Base-by-base conservation (phyloP, 2,113 vertebrate genomes). In the Lepus europaeus region DNA sequence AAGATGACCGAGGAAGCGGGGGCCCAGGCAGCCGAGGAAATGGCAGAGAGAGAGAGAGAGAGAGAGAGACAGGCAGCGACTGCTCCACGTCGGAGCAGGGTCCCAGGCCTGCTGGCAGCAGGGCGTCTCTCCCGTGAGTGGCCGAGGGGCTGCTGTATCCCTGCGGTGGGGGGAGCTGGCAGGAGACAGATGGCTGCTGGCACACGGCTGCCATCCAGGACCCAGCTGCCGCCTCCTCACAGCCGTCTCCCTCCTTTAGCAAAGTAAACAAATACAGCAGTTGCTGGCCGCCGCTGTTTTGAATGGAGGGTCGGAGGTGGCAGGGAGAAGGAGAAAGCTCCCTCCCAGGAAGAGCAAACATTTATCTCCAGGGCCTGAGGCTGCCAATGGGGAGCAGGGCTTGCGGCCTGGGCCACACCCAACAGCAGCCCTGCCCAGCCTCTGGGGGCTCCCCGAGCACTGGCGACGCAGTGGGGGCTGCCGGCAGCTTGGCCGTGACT, bases 221-320 rank as follows among this genome's bases (percentile, higher is more conserved):
- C 73, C 68, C 78, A 85, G 93, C 94, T 93, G 95, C 92, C 4
- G 1, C 64, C 78, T 79, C 81, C 72, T 23, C 0, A 0, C 20
- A 72, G 84, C 70, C 0, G 3, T 22, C 70, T 82, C 74, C 74
- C 77, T 92, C 69, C 73, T 20, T 4, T 10, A 10, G 73, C 94
- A 56, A 86, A 96, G 93, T 79, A 93, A 97, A 96, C 53, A 97
- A 91, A 95, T 20, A 83, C 94, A 70, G 81, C 13, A 22, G 80
- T 80, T 39, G 76, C 68, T 83, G 92, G 77, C 85, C 33, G 91
- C 5, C 33, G 91, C 89, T 63, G 53, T 19, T 87, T 70, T 25
- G 49, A 59, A 33, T 7, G 53, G 74, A 36, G 31, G 14, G 16
- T 0, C n/a, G 14, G 29, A 27, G 70, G 70, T 14, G 45, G 45